A percentile compares a stretch with the other conserved stretches of the same genome.
phyloP scores from a whole-genome alignment of 2,888 invertebrate species.

The Tiliacea aurago region DNA sequence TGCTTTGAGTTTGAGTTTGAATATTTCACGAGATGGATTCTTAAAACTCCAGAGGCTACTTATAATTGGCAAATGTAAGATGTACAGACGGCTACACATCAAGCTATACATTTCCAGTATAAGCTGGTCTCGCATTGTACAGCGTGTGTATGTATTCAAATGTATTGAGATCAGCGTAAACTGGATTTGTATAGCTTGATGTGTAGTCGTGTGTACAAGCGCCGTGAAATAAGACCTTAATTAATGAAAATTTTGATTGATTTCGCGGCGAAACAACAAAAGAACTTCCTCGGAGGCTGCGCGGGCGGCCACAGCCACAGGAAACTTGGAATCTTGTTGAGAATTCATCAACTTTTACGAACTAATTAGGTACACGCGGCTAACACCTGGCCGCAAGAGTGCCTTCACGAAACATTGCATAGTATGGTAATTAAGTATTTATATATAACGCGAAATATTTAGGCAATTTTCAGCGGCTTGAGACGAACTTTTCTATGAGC shows the following conservation, averaged over 20 bases:
- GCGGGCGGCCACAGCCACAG: conserved; percentile 14
- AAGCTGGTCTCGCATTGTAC: too few species aligned
- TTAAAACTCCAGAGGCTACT: conserved; percentile 13
- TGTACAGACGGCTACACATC: too few species aligned
- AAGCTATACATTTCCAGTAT: too few species aligned
- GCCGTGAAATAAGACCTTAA: conserved; percentile 45
- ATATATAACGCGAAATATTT: conserved; percentile 5
- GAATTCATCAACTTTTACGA: conserved; percentile 59
- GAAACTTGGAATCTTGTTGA: conserved; percentile 49
- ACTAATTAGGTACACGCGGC: conserved; percentile 45
- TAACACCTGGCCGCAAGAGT: conserved; percentile 42
- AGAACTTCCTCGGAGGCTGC: conserved; percentile 43
- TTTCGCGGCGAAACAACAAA: conserved; percentile 60
- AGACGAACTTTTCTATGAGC: too few species aligned
- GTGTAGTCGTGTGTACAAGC: too few species aligned
- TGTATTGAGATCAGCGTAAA: too few species aligned
- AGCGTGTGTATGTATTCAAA: too few species aligned
- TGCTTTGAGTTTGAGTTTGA: too few species aligned
- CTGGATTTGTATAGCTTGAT: too few species aligned
- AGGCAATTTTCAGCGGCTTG: neutral
- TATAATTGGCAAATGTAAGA: conserved; percentile 27
- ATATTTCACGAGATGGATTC: neutral
- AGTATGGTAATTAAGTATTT: conserved; percentile 11
- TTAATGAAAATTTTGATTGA: conserved; percentile 60
- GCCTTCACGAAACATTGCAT: conserved; percentile 12